Conservation (phyloP, 2,888 invertebrate genomes). For the Dasysyrphus tricinctus region DNA sequence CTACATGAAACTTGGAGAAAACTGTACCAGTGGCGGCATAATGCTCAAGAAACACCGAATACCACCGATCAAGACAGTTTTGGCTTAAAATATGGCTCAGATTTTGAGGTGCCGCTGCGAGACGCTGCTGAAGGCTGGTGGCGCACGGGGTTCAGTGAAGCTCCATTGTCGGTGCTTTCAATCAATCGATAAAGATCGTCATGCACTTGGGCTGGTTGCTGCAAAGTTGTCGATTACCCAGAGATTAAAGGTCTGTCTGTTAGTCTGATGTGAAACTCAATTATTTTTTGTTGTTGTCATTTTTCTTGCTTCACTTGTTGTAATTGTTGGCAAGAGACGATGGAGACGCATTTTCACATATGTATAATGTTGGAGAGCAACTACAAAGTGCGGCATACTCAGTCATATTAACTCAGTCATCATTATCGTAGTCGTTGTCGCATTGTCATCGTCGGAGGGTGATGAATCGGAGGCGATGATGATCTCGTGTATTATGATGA, state of each 20-base stretch:
- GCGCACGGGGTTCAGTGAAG: neutral
- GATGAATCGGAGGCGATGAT: conserved; percentile 67
- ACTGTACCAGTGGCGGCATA: conserved; percentile 53
- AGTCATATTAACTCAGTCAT: conserved; percentile 18
- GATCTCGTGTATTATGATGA: conserved; percentile 64
- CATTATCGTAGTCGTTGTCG: neutral
- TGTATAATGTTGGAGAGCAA: conserved; percentile 5
- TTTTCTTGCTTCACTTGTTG: conserved; percentile 17
- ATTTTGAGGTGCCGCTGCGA: conserved; percentile 67
- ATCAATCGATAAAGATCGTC: conserved; percentile 72
- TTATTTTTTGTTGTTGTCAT: conserved; percentile 63
- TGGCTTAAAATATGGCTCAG: conserved; percentile 56
- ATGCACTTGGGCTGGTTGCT: conserved; percentile 68
- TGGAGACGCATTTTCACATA: conserved; percentile 49
- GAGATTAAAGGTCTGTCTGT: conserved; percentile 36
- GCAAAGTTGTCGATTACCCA: conserved; percentile 57
- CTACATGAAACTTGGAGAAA: conserved; percentile 38
- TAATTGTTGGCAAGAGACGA: conserved; percentile 1
- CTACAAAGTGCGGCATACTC: conserved; percentile 36
- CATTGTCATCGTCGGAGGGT: conserved; percentile 29
- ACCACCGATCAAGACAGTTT: conserved; percentile 50
- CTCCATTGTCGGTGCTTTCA: conserved; percentile 67
- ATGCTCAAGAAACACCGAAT: conserved; percentile 23
- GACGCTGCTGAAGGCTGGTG: neutral
- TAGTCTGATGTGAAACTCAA: conserved; percentile 61